A percentile compares a stretch with the other conserved stretches of the same genome.
These are phyloP conservation scores for Semaprochilodus insignis DNA, from an alignment of 2,797 vertebrate species.

Conservation along the genomic window DNA sequence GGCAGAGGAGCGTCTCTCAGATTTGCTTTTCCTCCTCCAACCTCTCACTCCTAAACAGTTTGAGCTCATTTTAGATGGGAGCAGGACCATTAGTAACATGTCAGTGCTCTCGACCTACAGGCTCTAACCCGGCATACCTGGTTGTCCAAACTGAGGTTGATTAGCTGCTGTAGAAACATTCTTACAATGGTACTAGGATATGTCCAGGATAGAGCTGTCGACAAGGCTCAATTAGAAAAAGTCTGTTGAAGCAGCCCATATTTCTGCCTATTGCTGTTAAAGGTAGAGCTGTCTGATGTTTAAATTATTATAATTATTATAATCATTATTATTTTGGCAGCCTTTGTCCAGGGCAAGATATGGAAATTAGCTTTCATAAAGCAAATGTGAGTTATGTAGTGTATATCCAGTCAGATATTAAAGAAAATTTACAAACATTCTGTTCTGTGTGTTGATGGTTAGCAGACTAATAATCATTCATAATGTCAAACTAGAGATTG, in stretches of 20 bases:
- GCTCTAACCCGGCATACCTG: not conserved
- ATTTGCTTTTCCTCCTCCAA: slow-evolving; percentile 1
- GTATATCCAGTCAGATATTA: not conserved
- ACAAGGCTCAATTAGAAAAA: no score
- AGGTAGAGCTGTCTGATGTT: no score
- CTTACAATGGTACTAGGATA: not conserved
- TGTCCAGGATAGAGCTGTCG: no score
- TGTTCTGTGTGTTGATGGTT: no score
- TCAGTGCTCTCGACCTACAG: slow-evolving; percentile 12
- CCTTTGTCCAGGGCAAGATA: not conserved
- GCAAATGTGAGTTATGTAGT: not conserved
- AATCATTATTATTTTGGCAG: no score
- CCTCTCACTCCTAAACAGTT: slow-evolving; percentile 9
- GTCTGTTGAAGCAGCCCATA: no score
- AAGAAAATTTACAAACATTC: no score
- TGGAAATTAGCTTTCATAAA: not conserved
- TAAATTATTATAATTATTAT: no score
- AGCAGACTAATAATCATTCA: no score
- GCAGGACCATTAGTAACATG: slow-evolving; percentile 38
- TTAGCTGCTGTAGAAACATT: not conserved
- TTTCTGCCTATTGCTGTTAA: no score
- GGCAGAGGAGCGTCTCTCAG: slow-evolving; percentile 14
- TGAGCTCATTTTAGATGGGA: slow-evolving; percentile 22
- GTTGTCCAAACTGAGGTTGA: not conserved
- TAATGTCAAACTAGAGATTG: no score